phyloP scores from a whole-genome alignment of 2,113 vertebrate genomes.

The Prinia subflava region DNA sequence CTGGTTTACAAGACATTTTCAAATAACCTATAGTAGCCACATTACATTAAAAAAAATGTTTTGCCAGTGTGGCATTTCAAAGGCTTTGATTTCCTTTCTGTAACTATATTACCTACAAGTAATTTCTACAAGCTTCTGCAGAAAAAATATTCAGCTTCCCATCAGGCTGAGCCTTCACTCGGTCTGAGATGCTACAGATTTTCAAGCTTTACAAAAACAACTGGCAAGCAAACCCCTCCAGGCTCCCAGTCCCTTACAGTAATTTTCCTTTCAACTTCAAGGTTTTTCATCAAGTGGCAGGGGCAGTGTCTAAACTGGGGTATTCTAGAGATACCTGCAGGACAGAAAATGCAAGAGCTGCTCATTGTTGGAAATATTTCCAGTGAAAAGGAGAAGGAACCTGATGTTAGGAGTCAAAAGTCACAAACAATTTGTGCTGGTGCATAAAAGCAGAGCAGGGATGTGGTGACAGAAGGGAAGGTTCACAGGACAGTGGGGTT shows the following conservation, averaged over 20 bases:
- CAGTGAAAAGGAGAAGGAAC: not conserved
- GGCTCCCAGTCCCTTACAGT: not conserved
- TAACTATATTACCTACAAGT: not conserved
- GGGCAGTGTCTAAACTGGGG: not conserved
- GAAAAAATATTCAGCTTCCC: not conserved
- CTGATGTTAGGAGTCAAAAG: not conserved
- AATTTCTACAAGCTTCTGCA: not conserved
- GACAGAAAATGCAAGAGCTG: not conserved
- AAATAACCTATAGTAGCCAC: not conserved
- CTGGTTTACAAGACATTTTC: not conserved
- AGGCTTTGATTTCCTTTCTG: not conserved
- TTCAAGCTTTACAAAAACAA: not conserved
- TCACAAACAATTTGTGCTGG: not conserved
- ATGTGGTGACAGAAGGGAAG: not conserved
- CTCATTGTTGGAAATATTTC: not conserved
- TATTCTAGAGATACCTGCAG: not conserved
- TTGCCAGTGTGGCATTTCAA: not conserved
- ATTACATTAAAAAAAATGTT: not conserved
- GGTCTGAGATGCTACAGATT: not conserved
- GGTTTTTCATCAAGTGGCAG: not conserved
- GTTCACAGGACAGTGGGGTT: not conserved
- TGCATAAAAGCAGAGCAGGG: not conserved
- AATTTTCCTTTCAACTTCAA: not conserved
- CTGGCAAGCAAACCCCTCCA: not conserved
- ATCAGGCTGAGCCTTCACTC: not conserved